Evolutionary conservation across 2,113 vertebrate species (phyloP), one percentile per base, ranked within the genome.

Genomic region (Sitta europaea): DNA sequence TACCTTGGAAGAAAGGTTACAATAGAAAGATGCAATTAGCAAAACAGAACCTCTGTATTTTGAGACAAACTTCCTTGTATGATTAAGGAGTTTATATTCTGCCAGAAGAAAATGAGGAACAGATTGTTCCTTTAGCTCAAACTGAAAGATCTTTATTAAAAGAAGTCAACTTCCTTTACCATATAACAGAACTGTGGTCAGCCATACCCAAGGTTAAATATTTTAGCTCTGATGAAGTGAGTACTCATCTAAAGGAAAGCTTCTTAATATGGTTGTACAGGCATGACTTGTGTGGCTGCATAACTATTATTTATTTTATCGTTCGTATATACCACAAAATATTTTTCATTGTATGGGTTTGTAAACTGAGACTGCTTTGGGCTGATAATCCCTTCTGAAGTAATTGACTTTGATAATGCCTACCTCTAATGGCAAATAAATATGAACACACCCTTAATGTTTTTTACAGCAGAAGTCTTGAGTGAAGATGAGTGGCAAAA

Each of bases 1-100:
- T 86, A 99, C 99, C 99, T 99, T 92, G 18, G 59, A 77, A 88
- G 42, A 96, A 95, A 73, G 47, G 59, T 91, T 28, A 86, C 10
- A 27, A 42, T 8, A 86, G 38, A 89, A 62, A 72, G 54, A 54
- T 6, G 35, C 40, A 78, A 28, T 67, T 80, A 84, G 29, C 68
- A 55, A 89, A 96, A 76, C 10, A 88, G 35, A 92, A 72, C 14
- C 12, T 45, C 15, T 88, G 38, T 45, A 55, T 84, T 77, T 78
- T 2, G 3, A 51, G 24, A 88, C 27, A 77, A 92, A 53, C 23
- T 25, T 45, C 58, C 51, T 92, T 61, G 6, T 23, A 83, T 31
- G 3, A 73, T 27, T 81, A 38, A 7, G 12, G 8, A 87, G 24
- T 63, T 90, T 62, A 27, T 65, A 70, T 88, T 86, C 53, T 59